Conservation (phyloP, 1,140 invertebrate genomes). For the Bathynomus jamesi region DNA sequence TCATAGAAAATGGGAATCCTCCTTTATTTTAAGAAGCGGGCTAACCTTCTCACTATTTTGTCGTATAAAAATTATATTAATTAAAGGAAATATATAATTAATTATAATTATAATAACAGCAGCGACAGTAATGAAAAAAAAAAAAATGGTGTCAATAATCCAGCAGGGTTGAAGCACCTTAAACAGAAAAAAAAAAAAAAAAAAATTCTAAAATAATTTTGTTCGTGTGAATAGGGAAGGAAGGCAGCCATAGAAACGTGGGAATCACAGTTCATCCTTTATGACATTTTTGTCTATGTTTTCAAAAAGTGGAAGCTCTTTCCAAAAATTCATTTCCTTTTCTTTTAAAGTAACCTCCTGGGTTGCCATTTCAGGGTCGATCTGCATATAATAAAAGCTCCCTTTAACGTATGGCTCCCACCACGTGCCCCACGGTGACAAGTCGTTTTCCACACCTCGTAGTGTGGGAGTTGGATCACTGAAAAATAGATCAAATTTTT, state of each 20-base stretch:
- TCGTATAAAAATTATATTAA: no score
- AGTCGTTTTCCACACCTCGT: constrained; percentile 18
- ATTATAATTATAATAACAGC: no score
- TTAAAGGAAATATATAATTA: no score
- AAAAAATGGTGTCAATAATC: no score
- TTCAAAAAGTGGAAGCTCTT: constrained; percentile 28
- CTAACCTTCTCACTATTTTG: no score
- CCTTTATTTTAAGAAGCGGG: no score
- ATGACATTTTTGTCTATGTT: constrained; percentile 31
- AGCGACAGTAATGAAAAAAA: no score
- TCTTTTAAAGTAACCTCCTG: constrained; percentile 17
- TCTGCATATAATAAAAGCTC: constrained; percentile 26
- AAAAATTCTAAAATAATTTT: no score
- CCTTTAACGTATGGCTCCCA: constrained; percentile 29
- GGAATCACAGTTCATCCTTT: constrained; percentile 23
- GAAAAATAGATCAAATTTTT: not conserved
- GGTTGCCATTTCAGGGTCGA: constrained; percentile 29
- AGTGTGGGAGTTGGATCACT: constrained; percentile 30
- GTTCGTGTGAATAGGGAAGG: not conserved
- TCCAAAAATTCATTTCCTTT: constrained; percentile 27
- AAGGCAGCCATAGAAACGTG: not conserved
- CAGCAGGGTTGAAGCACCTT: no score
- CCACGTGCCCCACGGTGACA: constrained; percentile 33
- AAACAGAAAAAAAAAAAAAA: no score
- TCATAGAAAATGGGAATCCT: no score